Evolutionary conservation across 2,797 vertebrate species (phyloP).

Genomic region (Hemitrygon akajei): DNA sequence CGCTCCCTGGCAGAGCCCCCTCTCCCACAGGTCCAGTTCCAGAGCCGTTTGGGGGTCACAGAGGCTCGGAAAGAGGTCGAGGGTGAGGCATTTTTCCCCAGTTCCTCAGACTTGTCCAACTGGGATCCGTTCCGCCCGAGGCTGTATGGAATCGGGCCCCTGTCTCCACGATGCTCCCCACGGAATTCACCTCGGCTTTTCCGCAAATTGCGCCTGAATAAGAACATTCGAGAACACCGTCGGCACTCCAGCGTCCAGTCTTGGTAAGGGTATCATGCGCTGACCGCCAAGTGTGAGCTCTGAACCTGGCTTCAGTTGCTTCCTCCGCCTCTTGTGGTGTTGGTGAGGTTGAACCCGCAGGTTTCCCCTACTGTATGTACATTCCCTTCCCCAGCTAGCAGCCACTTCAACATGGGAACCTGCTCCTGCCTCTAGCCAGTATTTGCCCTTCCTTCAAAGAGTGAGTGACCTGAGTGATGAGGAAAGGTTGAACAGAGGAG

Average conservation of each 20-base stretch:
- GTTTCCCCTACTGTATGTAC: no score
- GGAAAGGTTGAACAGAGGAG: background rate
- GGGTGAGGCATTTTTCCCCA: background rate
- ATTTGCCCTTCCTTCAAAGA: no score
- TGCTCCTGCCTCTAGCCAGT: background rate
- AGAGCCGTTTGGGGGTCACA: background rate
- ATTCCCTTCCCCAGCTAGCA: background rate
- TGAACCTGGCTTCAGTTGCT: background rate
- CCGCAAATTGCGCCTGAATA: slow-evolving; percentile 1
- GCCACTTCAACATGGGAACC: background rate
- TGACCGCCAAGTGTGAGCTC: background rate
- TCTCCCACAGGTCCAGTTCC: background rate
- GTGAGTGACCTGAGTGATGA: background rate
- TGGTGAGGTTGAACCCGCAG: background rate
- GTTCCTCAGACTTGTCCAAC: no score
- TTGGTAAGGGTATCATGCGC: background rate
- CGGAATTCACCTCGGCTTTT: slow-evolving; percentile 12
- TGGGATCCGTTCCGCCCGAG: background rate
- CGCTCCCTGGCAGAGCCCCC: background rate
- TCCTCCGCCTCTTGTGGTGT: background rate
- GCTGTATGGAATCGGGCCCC: background rate
- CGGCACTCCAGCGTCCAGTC: background rate
- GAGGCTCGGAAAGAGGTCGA: background rate
- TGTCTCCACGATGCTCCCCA: background rate
- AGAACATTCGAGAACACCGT: background rate